Conservation (phyloP, 2,797 vertebrate species). For the Sebastes hubbsi region DNA sequence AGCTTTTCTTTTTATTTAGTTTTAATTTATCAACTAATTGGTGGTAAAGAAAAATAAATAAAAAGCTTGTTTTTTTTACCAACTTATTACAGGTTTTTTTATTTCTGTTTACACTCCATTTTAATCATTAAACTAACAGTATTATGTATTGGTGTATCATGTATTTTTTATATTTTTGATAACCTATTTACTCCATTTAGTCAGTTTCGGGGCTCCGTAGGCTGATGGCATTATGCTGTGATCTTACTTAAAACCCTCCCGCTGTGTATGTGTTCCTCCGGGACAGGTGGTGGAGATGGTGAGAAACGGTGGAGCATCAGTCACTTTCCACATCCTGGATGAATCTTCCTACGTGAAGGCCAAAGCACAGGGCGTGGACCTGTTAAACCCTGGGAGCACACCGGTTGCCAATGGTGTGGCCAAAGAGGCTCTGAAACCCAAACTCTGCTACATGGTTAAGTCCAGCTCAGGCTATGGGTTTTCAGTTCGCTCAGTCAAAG, state of each 20-base stretch:
- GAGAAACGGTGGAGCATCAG: slow-evolving; percentile 82
- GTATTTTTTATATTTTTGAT: not conserved
- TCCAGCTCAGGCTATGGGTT: slow-evolving; percentile 86
- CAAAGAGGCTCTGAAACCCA: slow-evolving; percentile 71
- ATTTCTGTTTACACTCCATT: not conserved
- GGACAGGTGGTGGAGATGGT: slow-evolving; percentile 90
- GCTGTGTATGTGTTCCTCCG: not conserved
- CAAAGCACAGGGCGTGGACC: slow-evolving; percentile 77
- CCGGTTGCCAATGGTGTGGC: slow-evolving; percentile 65
- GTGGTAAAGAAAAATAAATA: not conserved
- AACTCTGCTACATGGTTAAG: slow-evolving; percentile 91
- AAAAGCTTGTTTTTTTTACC: not conserved
- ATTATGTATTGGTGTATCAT: not conserved
- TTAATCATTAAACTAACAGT: not conserved
- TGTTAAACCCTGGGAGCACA: slow-evolving; percentile 69
- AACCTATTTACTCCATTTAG: not conserved
- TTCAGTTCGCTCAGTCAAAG: slow-evolving; percentile 86
- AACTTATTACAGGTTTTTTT: not conserved
- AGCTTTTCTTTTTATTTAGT: not conserved
- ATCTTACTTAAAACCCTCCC: not conserved
- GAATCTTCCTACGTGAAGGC: slow-evolving; percentile 85
- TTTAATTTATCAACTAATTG: not conserved
- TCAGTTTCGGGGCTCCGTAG: not conserved
- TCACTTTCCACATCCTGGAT: slow-evolving; percentile 88
- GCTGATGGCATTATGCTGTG: not conserved